Conservation (phyloP, 2,888 invertebrate species). For the Beris morrisii region DNA sequence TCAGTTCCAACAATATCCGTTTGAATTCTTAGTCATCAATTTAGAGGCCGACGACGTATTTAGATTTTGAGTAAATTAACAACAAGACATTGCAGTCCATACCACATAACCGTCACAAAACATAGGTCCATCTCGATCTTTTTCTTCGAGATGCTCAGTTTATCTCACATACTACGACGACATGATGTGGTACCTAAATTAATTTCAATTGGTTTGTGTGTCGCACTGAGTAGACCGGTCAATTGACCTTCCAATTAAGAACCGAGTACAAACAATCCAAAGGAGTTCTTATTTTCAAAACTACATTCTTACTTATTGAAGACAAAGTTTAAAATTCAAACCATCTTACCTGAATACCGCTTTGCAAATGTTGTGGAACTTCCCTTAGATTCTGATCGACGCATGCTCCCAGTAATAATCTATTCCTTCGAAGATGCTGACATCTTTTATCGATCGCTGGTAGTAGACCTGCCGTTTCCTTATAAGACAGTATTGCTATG, state of each 20-base stretch:
- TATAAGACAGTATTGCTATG: not conserved
- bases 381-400: slow-evolving; percentile 52
- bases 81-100: slow-evolving; percentile 4
- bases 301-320: too few species aligned
- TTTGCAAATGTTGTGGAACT: slow-evolving; percentile 52
- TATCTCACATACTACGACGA: too few species aligned
- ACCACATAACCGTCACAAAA: not conserved
- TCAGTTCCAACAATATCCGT: not conserved
- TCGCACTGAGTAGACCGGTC: slow-evolving; percentile 24
- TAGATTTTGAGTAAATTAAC: not conserved
- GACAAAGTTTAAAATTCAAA: not conserved
- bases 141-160: not conserved
- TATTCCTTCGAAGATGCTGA: slow-evolving; percentile 49
- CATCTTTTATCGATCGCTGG: slow-evolving; percentile 49
- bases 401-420: slow-evolving; percentile 48
- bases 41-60: not conserved
- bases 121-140: not conserved
- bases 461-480: not conserved
- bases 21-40: slow-evolving; percentile 27
- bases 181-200: slow-evolving; percentile 24
- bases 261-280: not conserved
- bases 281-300: too few species aligned
- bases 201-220: slow-evolving; percentile 35
- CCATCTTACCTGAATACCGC: slow-evolving; percentile 53
- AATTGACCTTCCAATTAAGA: slow-evolving; percentile 40